Conservation (phyloP, 2,113 vertebrate species). For the Pyrgilauda ruficollis region DNA sequence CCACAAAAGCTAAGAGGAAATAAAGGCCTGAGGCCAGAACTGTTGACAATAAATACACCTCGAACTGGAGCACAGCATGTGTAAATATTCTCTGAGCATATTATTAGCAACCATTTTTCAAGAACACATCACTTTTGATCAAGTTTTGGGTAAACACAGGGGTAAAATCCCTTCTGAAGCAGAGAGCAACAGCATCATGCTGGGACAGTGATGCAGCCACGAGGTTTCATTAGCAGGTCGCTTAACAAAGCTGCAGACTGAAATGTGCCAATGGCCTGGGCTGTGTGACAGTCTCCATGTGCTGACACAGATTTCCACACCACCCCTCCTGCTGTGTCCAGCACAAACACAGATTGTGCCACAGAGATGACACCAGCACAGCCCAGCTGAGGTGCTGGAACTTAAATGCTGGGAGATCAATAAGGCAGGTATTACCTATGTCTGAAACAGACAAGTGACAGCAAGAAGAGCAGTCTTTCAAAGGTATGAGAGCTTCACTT, state of each 20-base stretch:
- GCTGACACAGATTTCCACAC: not conserved
- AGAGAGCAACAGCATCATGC: not conserved
- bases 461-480: not conserved
- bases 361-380: not conserved
- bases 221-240: not conserved
- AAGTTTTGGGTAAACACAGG: not conserved
- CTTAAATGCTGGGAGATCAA: not conserved
- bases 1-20: not conserved
- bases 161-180: not conserved
- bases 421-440: not conserved
- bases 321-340: not conserved
- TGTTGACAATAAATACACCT: not conserved
- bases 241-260: not conserved
- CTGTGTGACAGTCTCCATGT: not conserved
- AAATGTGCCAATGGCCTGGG: not conserved
- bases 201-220: not conserved
- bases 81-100: fast-evolving
- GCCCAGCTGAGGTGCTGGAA: not conserved
- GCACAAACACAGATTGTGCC: not conserved
- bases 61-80: not conserved
- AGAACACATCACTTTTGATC: not conserved
- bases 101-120: not conserved
- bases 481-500: not conserved
- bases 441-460: not conserved
- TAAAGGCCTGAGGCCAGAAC: not conserved